Conservation (phyloP, 2,797 vertebrate species). For the Acrocephalus scirpaceus region DNA sequence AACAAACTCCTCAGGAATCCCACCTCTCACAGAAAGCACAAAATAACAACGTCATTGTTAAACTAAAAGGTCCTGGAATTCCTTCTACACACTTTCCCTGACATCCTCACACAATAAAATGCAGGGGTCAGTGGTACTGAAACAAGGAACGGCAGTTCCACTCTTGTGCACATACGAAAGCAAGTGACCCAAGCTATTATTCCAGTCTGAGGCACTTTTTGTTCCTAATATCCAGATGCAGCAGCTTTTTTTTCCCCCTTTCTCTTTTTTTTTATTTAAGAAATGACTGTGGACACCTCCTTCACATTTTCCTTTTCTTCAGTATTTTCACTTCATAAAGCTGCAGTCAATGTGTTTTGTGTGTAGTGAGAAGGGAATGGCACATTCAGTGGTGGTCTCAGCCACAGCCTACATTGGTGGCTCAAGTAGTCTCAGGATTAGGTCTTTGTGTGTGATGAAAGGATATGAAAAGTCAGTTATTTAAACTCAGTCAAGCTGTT, state of each 20-base stretch:
- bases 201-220: slow-evolving; percentile 85
- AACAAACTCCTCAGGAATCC: slow-evolving; percentile 10
- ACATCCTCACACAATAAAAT: slow-evolving; percentile 86
- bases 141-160: slow-evolving; percentile 89
- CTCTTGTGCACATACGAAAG: slow-evolving; percentile 82
- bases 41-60: slow-evolving; percentile 77
- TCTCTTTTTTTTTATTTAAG: slow-evolving; percentile 54
- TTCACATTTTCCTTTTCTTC: slow-evolving; percentile 88
- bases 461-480: slow-evolving; percentile 99
- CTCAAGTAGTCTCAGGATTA: slow-evolving; percentile 96
- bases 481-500: slow-evolving; percentile 97
- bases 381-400: slow-evolving; percentile 93
- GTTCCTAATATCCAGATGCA: slow-evolving; percentile 91
- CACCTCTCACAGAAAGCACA: slow-evolving; percentile 53
- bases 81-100: slow-evolving; percentile 87
- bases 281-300: slow-evolving; percentile 90
- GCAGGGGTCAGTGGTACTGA: slow-evolving; percentile 91
- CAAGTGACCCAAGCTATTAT: slow-evolving; percentile 88
- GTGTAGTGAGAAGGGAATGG: slow-evolving; percentile 86
- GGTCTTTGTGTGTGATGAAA: slow-evolving; percentile 92
- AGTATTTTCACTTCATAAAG: slow-evolving; percentile 97
- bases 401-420: slow-evolving; percentile 90
- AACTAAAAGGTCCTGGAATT: slow-evolving; percentile 66
- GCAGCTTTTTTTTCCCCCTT: slow-evolving; percentile 74
- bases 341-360: slow-evolving; percentile 96